A percentile compares a stretch with the other conserved stretches of the same genome.
Evolutionary conservation across 2,113 vertebrate genomes (phyloP).

Genomic region (Verasper variegatus): DNA sequence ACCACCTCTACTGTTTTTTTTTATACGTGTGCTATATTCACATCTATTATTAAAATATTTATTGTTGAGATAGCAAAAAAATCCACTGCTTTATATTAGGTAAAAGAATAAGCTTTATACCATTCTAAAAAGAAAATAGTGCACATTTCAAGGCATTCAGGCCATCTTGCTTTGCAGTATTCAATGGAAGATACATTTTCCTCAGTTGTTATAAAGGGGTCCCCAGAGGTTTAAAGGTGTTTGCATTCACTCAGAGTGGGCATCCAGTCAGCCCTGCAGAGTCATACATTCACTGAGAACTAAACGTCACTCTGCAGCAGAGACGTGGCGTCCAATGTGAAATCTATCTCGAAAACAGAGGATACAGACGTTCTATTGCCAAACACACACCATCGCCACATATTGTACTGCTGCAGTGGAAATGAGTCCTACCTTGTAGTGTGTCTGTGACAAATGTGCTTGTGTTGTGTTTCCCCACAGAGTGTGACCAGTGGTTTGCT

Average conservation of each 20-base stretch:
- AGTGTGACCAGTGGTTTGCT: conserved; percentile 18
- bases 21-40: conserved; percentile 66
- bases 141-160: conserved; percentile 89
- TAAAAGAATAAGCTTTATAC: conserved; percentile 79
- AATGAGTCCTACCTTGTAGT: conserved; percentile 16
- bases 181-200: conserved; percentile 84
- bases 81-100: conserved; percentile 46
- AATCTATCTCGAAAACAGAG: conserved; percentile 12
- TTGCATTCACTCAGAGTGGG: conserved; percentile 63
- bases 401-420: background rate
- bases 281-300: conserved; percentile 67
- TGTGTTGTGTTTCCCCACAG: background rate
- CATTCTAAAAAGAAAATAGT: conserved; percentile 87
- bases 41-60: conserved; percentile 79
- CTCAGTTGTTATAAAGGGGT: conserved; percentile 71
- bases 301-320: conserved; percentile 11
- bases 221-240: conserved; percentile 74
- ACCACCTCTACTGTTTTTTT: conserved; percentile 39
- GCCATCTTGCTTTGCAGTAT: conserved; percentile 81
- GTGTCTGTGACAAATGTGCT: background rate
- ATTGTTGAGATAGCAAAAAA: conserved; percentile 65
- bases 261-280: conserved; percentile 46
- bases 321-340: conserved; percentile 5
- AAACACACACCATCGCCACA: background rate
- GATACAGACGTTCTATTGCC: conserved; percentile 4